Percentiles rank a stretch among this genome's conserved stretches.
Conservation (phyloP, 2,797 vertebrate genomes). For the Anableps anableps region DNA sequence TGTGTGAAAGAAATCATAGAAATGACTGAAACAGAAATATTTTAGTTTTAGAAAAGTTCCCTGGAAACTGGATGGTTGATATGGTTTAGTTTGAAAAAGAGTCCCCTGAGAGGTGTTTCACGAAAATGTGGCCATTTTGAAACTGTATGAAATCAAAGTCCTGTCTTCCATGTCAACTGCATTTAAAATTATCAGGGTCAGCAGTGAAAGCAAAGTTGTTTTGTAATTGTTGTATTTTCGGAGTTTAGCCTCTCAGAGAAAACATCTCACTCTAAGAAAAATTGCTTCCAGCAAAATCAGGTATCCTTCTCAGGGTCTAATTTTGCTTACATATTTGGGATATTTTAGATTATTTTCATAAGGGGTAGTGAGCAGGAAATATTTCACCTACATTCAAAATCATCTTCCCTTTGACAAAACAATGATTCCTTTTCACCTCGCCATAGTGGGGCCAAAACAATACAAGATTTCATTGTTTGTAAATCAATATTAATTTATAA, state of each 20-base stretch:
- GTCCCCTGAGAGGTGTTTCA: neutral
- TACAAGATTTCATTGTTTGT: neutral
- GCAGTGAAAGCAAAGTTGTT: neutral
- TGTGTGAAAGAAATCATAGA: neutral
- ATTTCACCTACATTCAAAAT: neutral
- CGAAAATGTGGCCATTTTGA: neutral
- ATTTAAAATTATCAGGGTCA: neutral
- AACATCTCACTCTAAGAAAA: neutral
- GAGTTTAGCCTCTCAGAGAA: neutral
- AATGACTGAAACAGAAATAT: neutral
- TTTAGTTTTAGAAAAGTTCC: neutral
- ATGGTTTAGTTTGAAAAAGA: neutral
- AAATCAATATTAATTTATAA: neutral
- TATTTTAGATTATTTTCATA: neutral
- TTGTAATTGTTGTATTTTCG: neutral
- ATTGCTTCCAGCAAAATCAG: neutral
- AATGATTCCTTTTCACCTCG: neutral
- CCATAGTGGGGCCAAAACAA: neutral
- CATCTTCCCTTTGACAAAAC: neutral
- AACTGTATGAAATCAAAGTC: neutral
- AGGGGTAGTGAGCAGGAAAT: neutral
- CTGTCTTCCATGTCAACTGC: too few species aligned
- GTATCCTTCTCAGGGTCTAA: neutral
- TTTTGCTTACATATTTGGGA: neutral
- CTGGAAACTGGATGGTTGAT: neutral